phyloP scores from a whole-genome alignment of 2,113 vertebrate genomes.

The Cathartes aura region DNA sequence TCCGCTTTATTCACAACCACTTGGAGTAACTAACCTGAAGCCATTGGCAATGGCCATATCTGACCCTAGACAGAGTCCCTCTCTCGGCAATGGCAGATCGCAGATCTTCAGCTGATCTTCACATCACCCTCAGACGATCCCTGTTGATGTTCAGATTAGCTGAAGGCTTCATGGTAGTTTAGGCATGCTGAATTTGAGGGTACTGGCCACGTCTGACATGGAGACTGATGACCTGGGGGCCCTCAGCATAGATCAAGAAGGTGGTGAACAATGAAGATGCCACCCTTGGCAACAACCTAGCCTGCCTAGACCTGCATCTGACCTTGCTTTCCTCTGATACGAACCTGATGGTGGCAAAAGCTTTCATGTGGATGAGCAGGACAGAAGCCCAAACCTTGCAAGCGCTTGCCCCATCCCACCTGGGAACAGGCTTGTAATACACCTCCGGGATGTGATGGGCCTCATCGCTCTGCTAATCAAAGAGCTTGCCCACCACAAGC shows the following conservation, averaged over 20 bases:
- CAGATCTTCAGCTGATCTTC: not conserved
- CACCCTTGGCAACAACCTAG: not conserved
- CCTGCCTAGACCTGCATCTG: not conserved
- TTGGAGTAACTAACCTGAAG: not conserved
- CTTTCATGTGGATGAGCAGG: rapidly evolving
- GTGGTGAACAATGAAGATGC: not conserved
- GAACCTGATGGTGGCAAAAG: not conserved
- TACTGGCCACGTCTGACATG: not conserved
- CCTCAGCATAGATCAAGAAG: not conserved
- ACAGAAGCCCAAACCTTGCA: not conserved
- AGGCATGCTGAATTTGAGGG: not conserved
- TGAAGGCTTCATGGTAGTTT: not conserved
- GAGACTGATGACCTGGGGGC: not conserved
- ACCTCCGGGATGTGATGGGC: rapidly evolving
- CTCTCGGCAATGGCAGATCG: not conserved
- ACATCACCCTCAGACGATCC: not conserved
- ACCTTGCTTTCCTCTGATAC: not conserved
- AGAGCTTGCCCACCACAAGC: not conserved
- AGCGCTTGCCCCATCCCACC: not conserved
- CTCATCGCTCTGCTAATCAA: not conserved
- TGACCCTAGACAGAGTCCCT: not conserved
- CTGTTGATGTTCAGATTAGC: not conserved
- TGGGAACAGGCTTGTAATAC: not conserved
- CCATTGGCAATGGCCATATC: not conserved
- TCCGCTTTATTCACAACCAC: not conserved